Percentiles rank a stretch among this genome's conserved stretches.
Evolutionary conservation across 2,113 vertebrate genomes (phyloP).

Genomic region (Bos taurus): ARS-UCD2.0 NC_037338.1:31585001-31585500

Average conservation of each 20-base stretch:
- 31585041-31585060: neutral
- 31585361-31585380: neutral
- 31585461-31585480: too few relatives aligned
- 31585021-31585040: neutral
- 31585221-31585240: neutral
- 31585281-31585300: neutral
- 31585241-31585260: neutral
- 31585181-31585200: slow-evolving; percentile 9
- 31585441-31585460: neutral
- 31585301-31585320: neutral
- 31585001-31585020: neutral
- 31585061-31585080: neutral
- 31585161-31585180: neutral
- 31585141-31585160: neutral
- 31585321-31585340: neutral
- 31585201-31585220: neutral
- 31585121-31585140: neutral
- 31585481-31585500: too few relatives aligned
- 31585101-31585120: neutral
- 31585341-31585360: neutral
- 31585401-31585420: neutral
- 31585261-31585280: neutral
- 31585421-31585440: neutral
- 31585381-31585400: neutral
- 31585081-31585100: neutral